Base-by-base conservation (phyloP, 2,113 vertebrate species). In the Baryphthengus martii region DNA sequence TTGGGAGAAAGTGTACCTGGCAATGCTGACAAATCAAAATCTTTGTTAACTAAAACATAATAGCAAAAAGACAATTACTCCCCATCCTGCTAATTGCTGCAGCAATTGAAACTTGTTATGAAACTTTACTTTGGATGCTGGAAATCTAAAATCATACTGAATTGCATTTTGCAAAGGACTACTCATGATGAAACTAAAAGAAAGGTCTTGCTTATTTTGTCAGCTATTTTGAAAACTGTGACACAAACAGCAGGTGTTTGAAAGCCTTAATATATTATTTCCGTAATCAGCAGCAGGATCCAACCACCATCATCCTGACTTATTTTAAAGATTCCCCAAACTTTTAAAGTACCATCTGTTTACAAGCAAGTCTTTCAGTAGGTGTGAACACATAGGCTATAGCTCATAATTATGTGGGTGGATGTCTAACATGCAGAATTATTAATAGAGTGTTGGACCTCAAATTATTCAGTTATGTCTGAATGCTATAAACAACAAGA, bases 191-290 rank as follows among this genome's bases (percentile, higher is more conserved):
- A 76, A 65, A 77, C 21, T 12, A 93, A 94, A 91, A 52, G 28
- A 68, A 95, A 67, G 33, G 37, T 88, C 40, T 88, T 71, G 13
- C 44, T 94, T 29, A 67, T 76, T 94, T 74, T 94, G 19, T 82
- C 39, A 79, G 17, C 15, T 89, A 20, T 93, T 95, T 93, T 92
- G 66, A 93, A 84, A 87, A 93, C 65, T 47, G 25, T 73, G 50
- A 59, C 35, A 76, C 14, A 93, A 94, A 80, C 29, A 89, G 25
- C 66, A 93, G 62, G 47, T 83, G 73, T 78, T 95, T 61, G 62
- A 94, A 90, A 94, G 39, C 17, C 76, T 81, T 92, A 91, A 40
- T 55, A 4, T 74, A 53, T 47, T 93, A 9, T 65, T 67, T 77
- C 52, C 50, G 29, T 66, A 47, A 85, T 73, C 26, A 65, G 13